Percentiles rank a stretch among this genome's conserved stretches.
These are phyloP conservation scores for Rhinichthys osculus DNA, from an alignment of 2,797 vertebrate species.

Conservation along the genomic window DNA sequence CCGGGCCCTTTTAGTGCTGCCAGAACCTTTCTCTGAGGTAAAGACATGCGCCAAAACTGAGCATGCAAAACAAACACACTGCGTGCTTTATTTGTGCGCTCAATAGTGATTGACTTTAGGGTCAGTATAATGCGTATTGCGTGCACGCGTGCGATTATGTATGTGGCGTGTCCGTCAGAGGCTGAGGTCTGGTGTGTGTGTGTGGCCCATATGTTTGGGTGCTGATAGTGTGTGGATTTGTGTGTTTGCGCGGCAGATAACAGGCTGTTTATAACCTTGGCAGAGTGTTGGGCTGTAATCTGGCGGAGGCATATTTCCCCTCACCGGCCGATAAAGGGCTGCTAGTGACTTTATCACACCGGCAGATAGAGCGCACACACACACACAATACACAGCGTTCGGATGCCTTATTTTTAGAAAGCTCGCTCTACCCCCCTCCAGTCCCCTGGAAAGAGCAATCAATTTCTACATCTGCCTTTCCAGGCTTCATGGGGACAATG, in stretches of 20 bases:
- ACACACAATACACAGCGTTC: conserved; percentile 52
- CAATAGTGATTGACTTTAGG: background rate
- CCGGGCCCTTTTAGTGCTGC: conserved; percentile 17
- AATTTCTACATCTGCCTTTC: conserved; percentile 76
- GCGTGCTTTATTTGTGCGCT: conserved; percentile 20
- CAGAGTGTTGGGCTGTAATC: conserved; percentile 97
- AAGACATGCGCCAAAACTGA: conserved; percentile 52
- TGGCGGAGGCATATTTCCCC: conserved; percentile 98
- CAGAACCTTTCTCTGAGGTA: conserved; percentile 29
- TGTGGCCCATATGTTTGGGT: conserved; percentile 98
- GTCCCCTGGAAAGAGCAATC: conserved; percentile 72
- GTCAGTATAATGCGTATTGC: background rate
- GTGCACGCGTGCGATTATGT: background rate
- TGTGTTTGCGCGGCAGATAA: conserved; percentile 96
- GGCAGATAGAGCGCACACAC: conserved; percentile 48
- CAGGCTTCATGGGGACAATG: conserved; percentile 67
- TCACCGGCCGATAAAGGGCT: conserved; percentile 93
- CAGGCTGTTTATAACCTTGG: conserved; percentile 99
- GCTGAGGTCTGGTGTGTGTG: conserved; percentile 86
- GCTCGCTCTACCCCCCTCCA: conserved; percentile 58
- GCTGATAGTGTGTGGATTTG: conserved; percentile 97
- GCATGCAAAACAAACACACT: conserved; percentile 64
- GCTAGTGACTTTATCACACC: conserved; percentile 90
- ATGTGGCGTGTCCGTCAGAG: conserved; percentile 89
- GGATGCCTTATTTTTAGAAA: conserved; percentile 77